phyloP scores from a whole-genome alignment of 1,140 invertebrate species.

The Orius insidiosus region DNA sequence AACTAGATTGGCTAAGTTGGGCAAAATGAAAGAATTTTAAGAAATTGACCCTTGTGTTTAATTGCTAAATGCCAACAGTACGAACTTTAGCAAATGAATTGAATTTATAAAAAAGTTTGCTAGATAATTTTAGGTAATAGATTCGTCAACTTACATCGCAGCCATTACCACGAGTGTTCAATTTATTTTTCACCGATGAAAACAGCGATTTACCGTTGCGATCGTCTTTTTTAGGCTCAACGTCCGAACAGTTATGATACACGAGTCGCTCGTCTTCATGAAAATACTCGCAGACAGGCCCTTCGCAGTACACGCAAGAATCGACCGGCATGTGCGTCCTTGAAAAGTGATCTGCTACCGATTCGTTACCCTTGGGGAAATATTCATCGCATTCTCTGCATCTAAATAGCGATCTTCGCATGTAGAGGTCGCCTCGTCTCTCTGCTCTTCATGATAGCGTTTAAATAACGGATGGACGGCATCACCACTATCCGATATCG shows the following conservation, averaged over 20 bases:
- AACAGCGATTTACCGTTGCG: too few relatives aligned
- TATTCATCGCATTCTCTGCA: conserved; percentile 8
- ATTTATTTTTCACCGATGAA: too few relatives aligned
- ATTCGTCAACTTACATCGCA: too few relatives aligned
- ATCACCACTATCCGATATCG: background rate
- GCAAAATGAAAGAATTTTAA: too few relatives aligned
- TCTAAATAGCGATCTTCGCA: conserved; percentile 8
- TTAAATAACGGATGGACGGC: conserved; percentile 13
- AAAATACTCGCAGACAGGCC: conserved; percentile 15
- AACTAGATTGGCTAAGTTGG: too few relatives aligned
- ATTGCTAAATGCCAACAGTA: too few relatives aligned
- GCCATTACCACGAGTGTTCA: too few relatives aligned
- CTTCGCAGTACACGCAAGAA: conserved; percentile 13
- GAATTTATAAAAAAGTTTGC: too few relatives aligned
- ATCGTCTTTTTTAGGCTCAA: too few relatives aligned
- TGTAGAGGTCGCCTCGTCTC: background rate
- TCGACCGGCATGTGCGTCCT: conserved; percentile 8
- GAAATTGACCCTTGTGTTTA: too few relatives aligned
- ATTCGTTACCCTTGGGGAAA: background rate
- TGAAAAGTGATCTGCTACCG: conserved; percentile 10
- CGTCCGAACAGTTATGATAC: conserved; percentile 10
- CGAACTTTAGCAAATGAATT: too few relatives aligned
- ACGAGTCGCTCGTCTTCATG: background rate
- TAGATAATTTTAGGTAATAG: too few relatives aligned
- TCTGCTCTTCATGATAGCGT: conserved; percentile 1